These are phyloP conservation scores for Onychostruthus taczanowskii DNA, from an alignment of 2,113 vertebrate species.

Conservation along the genomic window DNA sequence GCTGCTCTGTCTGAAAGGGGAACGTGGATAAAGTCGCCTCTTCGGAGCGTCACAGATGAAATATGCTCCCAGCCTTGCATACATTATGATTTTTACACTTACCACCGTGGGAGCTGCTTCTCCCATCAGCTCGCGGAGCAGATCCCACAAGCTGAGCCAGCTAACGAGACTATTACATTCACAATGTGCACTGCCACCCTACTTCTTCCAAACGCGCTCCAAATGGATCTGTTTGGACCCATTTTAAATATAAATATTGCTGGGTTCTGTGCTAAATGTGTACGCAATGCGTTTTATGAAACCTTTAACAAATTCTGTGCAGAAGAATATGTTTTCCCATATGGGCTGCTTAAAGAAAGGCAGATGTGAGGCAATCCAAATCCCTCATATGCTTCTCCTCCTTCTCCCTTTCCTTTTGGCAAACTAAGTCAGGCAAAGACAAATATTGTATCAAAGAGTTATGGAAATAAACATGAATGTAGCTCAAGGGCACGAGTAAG, in stretches of 20 bases:
- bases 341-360: constrained; percentile 68
- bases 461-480: constrained; percentile 63
- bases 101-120: background rate
- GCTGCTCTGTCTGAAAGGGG: background rate
- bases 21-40: accelerated
- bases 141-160: constrained; percentile 9
- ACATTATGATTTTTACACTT: background rate
- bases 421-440: constrained; percentile 67
- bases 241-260: constrained; percentile 43
- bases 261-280: constrained; percentile 26
- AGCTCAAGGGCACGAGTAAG: constrained; percentile 63
- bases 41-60: accelerated
- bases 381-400: constrained; percentile 54
- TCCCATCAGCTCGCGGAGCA: background rate
- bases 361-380: constrained; percentile 71
- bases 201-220: constrained; percentile 34
- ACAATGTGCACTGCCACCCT: constrained; percentile 11
- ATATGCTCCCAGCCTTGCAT: background rate
- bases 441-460: constrained; percentile 64
- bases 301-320: constrained; percentile 65
- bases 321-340: constrained; percentile 75
- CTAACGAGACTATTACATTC: background rate
- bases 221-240: constrained; percentile 65
- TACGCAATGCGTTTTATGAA: background rate
- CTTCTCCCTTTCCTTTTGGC: constrained; percentile 59